Evolutionary conservation across 2,797 vertebrate genomes (phyloP).

Genomic region (Limosa lapponica): DNA sequence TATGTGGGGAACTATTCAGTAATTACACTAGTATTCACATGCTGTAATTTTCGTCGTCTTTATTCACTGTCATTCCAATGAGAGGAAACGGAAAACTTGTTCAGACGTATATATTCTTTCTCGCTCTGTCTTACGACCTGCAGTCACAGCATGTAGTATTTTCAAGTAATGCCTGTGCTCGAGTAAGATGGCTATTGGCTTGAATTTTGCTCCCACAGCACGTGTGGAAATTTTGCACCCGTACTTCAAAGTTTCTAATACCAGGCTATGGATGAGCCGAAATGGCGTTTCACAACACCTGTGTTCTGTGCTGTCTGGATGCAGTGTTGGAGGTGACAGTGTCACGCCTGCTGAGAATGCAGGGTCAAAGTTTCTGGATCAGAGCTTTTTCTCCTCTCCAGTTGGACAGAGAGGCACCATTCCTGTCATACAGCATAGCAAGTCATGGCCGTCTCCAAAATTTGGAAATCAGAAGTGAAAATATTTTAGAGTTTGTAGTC

Average conservation of each 20-base stretch:
- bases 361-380: not conserved
- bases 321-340: not conserved
- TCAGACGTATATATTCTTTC: not conserved
- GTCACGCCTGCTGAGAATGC: not conserved
- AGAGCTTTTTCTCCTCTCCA: not conserved
- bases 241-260: not conserved
- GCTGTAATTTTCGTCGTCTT: slow-evolving; percentile 48
- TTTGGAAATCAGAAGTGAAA: not conserved
- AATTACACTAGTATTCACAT: slow-evolving; percentile 59
- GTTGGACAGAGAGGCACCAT: not conserved
- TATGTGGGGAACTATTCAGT: slow-evolving; percentile 49
- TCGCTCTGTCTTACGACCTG: not conserved
- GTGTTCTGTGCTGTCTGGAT: accelerated
- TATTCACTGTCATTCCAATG: slow-evolving; percentile 47
- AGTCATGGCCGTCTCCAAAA: not conserved
- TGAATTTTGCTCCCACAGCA: not conserved
- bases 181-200: not conserved
- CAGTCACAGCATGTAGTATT: not conserved
- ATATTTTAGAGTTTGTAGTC: not conserved
- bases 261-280: accelerated
- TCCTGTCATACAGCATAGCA: not conserved
- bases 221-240: not conserved
- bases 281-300: not conserved
- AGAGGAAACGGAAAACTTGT: slow-evolving; percentile 32
- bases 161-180: not conserved